Evolutionary conservation across 1,140 invertebrate species (phyloP), one percentile per base, ranked within the genome.

Genomic region (Drosophila miranda): DNA sequence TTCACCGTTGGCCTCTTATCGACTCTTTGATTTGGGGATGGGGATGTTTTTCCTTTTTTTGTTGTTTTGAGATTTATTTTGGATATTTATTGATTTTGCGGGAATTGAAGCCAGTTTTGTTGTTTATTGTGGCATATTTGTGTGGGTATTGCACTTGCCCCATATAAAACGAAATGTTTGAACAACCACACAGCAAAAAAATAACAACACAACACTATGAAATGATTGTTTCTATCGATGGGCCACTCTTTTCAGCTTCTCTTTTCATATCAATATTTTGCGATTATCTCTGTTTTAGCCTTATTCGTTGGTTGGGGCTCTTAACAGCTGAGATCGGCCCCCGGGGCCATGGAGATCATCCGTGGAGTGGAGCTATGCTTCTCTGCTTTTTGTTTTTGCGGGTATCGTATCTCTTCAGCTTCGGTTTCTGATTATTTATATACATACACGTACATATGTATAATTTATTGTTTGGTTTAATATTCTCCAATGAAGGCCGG

Each of bases 1-100:
- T 72, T 84, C 77, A 80, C 80, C 76, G 78, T 76, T 59, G 55
- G 49, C 73, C 77, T 81, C 77, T 81, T 84, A 84, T 84, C 80
- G 81, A 86, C 73, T 81, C 68, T 67, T 74, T 70, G 81, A 68
- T 13, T 38, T 4, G 34, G 34, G 34, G 11, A 38, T 38, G 34
- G 34, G 34, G 34, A 38, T 38, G 34, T 38, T 38, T 38, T 38
- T 38, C 34, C 56, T 30, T 73, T 13, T 56, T 77, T 53, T 53
- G 42, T 28, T 61, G 57, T 8, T 62, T 41, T 59, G 59, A 41
- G 76, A 77, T 64, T 77, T 86, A 80, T 80, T 84, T 87, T 81
- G 72, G 86, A 86, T 84, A 84, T 84, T 84, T 84, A 84, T 84
- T 84, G 81, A 86, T 84, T 86, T 82, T 74, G 59, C 60, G 53